These are phyloP conservation scores for Drosophila atroscutellata DNA, from an alignment of 2,888 invertebrate species.

Conservation along the genomic window DNA sequence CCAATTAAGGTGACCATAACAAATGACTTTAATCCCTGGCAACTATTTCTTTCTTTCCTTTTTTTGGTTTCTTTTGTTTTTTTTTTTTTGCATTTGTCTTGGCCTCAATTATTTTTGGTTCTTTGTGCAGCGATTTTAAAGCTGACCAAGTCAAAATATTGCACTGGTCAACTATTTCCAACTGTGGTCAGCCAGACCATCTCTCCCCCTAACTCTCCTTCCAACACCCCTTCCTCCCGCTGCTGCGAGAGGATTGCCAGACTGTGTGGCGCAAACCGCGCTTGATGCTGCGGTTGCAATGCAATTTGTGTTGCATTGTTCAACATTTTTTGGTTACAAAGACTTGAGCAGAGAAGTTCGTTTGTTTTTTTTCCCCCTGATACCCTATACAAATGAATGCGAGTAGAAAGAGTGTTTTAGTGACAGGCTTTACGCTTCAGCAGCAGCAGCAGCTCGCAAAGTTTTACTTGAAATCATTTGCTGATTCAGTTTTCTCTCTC, in stretches of 20 bases:
- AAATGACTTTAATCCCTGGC: conserved; percentile 37
- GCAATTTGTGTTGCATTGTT: conserved; percentile 78
- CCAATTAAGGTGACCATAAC: conserved; percentile 56
- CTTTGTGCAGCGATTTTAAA: conserved; percentile 40
- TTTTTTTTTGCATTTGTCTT: conserved; percentile 21
- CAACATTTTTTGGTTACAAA: conserved; percentile 39
- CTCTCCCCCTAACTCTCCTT: neutral
- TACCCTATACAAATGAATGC: neutral
- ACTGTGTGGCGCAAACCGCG: conserved; percentile 54
- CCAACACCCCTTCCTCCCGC: rapidly evolving
- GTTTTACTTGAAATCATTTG: neutral
- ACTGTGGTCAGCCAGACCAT: conserved; percentile 53
- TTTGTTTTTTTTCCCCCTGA: conserved; percentile 4
- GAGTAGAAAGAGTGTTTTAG: neutral
- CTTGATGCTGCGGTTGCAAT: conserved; percentile 67
- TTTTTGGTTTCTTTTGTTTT: neutral
- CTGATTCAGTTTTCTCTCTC: too few species aligned
- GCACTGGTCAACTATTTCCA: conserved; percentile 74
- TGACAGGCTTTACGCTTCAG: neutral
- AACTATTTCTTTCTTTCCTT: conserved; percentile 7
- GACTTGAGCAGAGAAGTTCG: conserved; percentile 33
- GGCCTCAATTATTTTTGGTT: conserved; percentile 8
- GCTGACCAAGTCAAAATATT: conserved; percentile 76
- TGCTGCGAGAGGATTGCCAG: neutral
- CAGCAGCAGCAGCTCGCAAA: neutral